Conservation (phyloP, 2,113 vertebrate species). For the Stercorarius parasiticus region DNA sequence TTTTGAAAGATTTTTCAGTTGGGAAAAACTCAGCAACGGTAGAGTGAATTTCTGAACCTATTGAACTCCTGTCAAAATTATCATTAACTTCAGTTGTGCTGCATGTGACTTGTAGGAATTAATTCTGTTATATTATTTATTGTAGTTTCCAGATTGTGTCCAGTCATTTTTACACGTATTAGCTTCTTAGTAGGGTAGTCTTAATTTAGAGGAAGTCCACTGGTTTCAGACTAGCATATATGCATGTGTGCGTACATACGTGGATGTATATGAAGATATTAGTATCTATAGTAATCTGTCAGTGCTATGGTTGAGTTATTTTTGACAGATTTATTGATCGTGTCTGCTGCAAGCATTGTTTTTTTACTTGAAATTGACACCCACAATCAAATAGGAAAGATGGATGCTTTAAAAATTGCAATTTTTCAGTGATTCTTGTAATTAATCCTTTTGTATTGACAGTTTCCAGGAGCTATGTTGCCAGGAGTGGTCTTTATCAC, state of each 20-base stretch:
- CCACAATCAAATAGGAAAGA: not conserved
- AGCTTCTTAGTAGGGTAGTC: not conserved
- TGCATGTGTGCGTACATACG: rapidly evolving
- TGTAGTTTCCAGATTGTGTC: not conserved
- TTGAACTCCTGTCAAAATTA: not conserved
- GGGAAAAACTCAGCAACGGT: not conserved
- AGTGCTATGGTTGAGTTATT: conserved; percentile 31
- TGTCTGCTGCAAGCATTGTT: not conserved
- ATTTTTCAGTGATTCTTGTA: conserved; percentile 37
- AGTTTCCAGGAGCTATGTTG: not conserved
- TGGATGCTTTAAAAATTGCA: conserved; percentile 4
- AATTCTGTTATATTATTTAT: not conserved
- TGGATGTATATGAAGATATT: not conserved
- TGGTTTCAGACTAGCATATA: not conserved
- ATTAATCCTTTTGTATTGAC: conserved; percentile 52
- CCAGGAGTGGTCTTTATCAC: conserved; percentile 31
- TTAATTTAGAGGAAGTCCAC: not conserved
- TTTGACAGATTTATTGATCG: conserved; percentile 58
- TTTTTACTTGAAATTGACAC: conserved; percentile 30
- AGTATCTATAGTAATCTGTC: conserved; percentile 17
- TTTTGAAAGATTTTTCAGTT: not conserved
- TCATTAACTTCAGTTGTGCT: not conserved
- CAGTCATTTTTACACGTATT: not conserved
- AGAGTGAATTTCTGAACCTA: not conserved
- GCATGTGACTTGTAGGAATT: not conserved